Percentiles rank a stretch among this genome's conserved stretches.
Conservation (phyloP, 2,888 invertebrate genomes). For the Eubasilissa splendida region DNA sequence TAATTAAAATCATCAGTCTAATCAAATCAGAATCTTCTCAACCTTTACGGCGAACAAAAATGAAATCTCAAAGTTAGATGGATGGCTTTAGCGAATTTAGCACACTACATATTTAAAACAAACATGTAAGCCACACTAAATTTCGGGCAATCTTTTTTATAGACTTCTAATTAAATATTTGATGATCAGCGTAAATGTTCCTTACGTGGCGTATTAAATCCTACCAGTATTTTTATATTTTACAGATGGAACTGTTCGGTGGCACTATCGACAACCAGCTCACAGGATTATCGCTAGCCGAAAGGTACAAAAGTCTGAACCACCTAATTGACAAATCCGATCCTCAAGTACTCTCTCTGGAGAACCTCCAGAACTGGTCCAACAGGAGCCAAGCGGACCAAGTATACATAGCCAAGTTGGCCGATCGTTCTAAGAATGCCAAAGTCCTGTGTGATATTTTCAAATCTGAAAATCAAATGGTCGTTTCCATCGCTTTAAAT, state of each 20-base stretch:
- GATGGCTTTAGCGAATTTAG: too few species aligned
- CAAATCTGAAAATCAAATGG: conserved; percentile 61
- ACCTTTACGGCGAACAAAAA: too few species aligned
- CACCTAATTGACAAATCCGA: conserved; percentile 31
- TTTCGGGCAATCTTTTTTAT: too few species aligned
- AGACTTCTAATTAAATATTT: too few species aligned
- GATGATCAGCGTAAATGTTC: too few species aligned
- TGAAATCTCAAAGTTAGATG: too few species aligned
- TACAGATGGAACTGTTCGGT: conserved; percentile 19
- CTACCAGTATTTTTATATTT: neutral
- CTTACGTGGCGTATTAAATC: too few species aligned
- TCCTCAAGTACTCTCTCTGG: conserved; percentile 34
- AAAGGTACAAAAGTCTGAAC: conserved; percentile 49
- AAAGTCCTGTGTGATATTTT: conserved; percentile 60
- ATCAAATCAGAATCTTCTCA: too few species aligned
- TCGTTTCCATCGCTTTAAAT: conserved; percentile 61
- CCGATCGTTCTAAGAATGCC: conserved; percentile 52
- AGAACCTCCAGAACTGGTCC: conserved; percentile 21
- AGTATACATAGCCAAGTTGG: conserved; percentile 45
- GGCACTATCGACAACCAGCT: conserved; percentile 47
- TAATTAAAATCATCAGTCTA: too few species aligned
- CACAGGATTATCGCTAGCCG: conserved; percentile 36
- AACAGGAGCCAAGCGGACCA: conserved; percentile 34
- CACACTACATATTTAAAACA: too few species aligned
- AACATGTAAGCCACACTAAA: too few species aligned